These are phyloP conservation scores for Syngnathoides biaculeatus DNA, from an alignment of 2,113 vertebrate genomes.

Conservation along the genomic window DNA sequence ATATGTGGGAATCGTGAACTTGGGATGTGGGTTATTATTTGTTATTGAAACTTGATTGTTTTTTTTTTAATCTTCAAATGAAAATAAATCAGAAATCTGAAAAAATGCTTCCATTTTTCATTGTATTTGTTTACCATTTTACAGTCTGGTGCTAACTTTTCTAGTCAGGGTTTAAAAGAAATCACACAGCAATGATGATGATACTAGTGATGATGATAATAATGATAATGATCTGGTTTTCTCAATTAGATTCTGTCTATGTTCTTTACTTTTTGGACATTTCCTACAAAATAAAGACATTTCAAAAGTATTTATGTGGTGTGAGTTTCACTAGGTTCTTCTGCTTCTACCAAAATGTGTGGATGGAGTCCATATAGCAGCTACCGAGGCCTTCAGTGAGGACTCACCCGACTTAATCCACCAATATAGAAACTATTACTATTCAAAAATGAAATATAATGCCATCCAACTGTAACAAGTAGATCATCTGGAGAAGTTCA, in stretches of 20 bases:
- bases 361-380: too few relatives aligned
- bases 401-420: too few relatives aligned
- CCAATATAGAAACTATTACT: too few relatives aligned
- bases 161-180: slow-evolving; percentile 32
- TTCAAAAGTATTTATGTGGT: slow-evolving; percentile 61
- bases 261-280: slow-evolving; percentile 40
- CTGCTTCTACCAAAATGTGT: neutral
- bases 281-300: slow-evolving; percentile 67
- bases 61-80: slow-evolving; percentile 59
- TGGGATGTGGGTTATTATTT: slow-evolving; percentile 60
- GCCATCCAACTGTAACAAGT: too few relatives aligned
- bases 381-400: too few relatives aligned
- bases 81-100: slow-evolving; percentile 70
- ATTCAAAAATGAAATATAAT: too few relatives aligned
- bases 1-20: slow-evolving; percentile 69
- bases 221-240: slow-evolving; percentile 56
- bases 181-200: slow-evolving; percentile 59
- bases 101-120: slow-evolving; percentile 64
- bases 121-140: slow-evolving; percentile 66
- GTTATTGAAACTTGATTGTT: slow-evolving; percentile 69
- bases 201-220: slow-evolving; percentile 65
- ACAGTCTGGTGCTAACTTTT: slow-evolving; percentile 46
- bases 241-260: slow-evolving; percentile 54
- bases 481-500: too few relatives aligned
- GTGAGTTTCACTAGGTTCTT: slow-evolving; percentile 26